phyloP scores from a whole-genome alignment of 2,797 vertebrate genomes.

The Todus mexicanus region DNA sequence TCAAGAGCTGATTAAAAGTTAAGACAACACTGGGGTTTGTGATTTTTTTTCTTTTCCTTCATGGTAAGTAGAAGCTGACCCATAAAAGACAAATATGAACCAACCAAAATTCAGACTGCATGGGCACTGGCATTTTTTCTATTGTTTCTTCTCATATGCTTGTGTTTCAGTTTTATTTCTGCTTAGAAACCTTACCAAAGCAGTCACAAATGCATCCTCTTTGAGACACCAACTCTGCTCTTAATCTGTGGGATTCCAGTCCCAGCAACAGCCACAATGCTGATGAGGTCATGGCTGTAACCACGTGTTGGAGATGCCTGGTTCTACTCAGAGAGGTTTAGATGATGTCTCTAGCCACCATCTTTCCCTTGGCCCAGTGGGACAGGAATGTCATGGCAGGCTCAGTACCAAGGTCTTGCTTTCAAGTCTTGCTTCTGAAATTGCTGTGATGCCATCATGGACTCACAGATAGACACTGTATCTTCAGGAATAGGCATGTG shows the following conservation, averaged over 20 bases:
- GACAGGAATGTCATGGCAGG: not conserved
- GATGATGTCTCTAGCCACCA: not conserved
- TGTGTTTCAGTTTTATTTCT: not conserved
- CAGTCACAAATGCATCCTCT: not conserved
- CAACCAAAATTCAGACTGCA: not conserved
- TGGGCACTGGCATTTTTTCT: not conserved
- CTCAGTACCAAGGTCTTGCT: not conserved
- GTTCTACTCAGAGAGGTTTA: not conserved
- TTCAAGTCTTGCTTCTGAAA: not conserved
- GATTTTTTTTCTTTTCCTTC: not conserved
- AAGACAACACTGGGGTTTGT: not conserved
- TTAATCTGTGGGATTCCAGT: not conserved
- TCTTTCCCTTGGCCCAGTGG: not conserved
- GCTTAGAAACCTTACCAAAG: not conserved
- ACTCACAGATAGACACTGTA: not conserved
- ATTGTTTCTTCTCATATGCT: not conserved
- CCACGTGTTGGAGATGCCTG: fast-evolving
- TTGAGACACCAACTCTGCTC: not conserved
- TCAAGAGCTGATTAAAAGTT: not conserved
- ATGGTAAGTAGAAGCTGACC: not conserved
- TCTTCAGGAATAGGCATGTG: not conserved
- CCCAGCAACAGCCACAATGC: fast-evolving
- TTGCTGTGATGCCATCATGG: fast-evolving
- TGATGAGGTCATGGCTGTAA: not conserved
- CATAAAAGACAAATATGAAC: not conserved